Base-by-base conservation (phyloP, 2,113 vertebrate species). In the Naja naja region DNA sequence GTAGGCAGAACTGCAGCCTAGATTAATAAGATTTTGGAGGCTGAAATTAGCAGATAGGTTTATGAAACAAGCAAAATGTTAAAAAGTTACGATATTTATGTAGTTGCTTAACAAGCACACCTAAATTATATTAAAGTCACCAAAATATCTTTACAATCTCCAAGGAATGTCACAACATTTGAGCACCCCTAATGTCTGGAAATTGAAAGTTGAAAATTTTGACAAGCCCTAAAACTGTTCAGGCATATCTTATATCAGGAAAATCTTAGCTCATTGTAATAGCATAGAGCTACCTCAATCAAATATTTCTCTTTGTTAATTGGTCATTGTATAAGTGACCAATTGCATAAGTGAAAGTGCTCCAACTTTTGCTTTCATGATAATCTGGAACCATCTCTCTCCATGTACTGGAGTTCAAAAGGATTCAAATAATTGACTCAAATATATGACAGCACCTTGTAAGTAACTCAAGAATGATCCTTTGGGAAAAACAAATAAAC, bases 1-100 rank as follows among this genome's bases (percentile, higher is more conserved):
- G 4, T 20, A 85, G 90, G 16, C 20, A 64, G 47, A 30, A 49
- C 53, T 25, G 64, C 3, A 90, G n/a, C 34, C 69, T 25, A 81
- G 69, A 91, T 27, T 54, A n/a, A 54, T 54, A 27, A 39, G 3
- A 39, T 54, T 90, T 81, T 69, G 30, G 91, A 18, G 39, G 34
- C 49, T 1, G n/a, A 0, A 60, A 69, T 93, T 5, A 91, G 1
- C 0, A 39, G n/a, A 3, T 14, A 3, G 1, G 16, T 18, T 43
- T 14, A 54, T 43, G 27, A 60, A 60, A 27, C 2, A 9, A 60
- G 3, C 56, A 60, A 27, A 27, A 60, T 9, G 25, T 60, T 58
- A 60, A 60, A 60, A 60, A 9, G 25, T 10, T 60, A 60, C 27
- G 7, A 27, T 27, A 60, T 60, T 27, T 60, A 27, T 27, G 56